phyloP scores from a whole-genome alignment of 1,140 invertebrate genomes.

The Brachionus angularis region DNA sequence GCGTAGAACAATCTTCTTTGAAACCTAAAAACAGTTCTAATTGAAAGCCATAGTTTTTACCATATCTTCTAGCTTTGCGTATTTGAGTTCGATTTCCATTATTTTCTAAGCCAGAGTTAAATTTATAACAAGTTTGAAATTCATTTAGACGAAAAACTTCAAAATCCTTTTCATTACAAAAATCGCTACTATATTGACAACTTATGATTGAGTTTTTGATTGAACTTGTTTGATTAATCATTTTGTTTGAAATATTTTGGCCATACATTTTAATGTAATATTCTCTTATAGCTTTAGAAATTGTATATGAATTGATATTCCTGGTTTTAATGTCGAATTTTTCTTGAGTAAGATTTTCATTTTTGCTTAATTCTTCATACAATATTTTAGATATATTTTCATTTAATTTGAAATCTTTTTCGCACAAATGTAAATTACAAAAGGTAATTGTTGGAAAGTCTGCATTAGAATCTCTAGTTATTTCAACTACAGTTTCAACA shows the following conservation, averaged over 20 bases:
- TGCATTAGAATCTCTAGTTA: slow-evolving; percentile 14
- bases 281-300: neutral
- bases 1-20: neutral
- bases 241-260: neutral
- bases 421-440: slow-evolving; percentile 19
- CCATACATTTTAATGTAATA: neutral
- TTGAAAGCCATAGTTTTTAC: slow-evolving; percentile 3
- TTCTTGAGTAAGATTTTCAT: neutral
- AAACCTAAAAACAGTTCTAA: slow-evolving; percentile 24
- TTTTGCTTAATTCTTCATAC: neutral
- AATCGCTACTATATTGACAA: slow-evolving; percentile 8
- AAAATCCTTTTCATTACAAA: slow-evolving; percentile 24
- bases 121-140: slow-evolving; percentile 17
- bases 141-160: neutral
- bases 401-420: neutral
- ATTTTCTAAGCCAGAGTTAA: neutral
- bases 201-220: slow-evolving; percentile 6
- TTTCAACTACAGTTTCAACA: slow-evolving; percentile 32
- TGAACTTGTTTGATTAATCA: neutral
- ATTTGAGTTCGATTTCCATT: neutral
- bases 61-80: neutral
- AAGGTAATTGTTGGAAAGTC: slow-evolving; percentile 20
- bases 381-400: slow-evolving; percentile 5
- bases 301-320: no score
- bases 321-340: no score